Base-by-base conservation (phyloP, 1,140 invertebrate species). In the Eupeodes corollae region DNA sequence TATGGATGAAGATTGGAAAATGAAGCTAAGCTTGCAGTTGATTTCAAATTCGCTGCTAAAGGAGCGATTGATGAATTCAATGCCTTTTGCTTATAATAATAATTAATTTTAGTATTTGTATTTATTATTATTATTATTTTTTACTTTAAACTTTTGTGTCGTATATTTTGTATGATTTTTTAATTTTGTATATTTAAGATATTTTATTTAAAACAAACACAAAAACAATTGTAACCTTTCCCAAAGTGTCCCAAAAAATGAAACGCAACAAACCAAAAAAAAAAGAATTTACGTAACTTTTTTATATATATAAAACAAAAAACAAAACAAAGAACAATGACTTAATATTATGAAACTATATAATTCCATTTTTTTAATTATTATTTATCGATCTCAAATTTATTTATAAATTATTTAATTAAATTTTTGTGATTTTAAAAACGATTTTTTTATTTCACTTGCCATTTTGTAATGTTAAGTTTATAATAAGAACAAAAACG, bases 31-130 rank as follows among this genome's bases (percentile, higher is more conserved):
- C 44, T 57, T 67, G 47, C 63, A 66, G 51, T 56, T 67, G 35
- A 67, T 67, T 47, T 67, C 63, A 42, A 67, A 67, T 58, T 67
- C 63, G 37, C 56, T 67, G 55, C 58, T 67, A 52, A 67, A 67
- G 56, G 63, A 67, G 52, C 61, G 63, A 21, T 45, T 67, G 42
- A 60, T 67, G 56, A 67, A 67, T 50, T 59, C 63, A 6, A 67
- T 67, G 55, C 63, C 63, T 55, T 67, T 64, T 58, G 58, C 63
- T 40, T 67, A 67, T 42, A 65, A 66, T 52, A 67, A 67, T 41
- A 66, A 67, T 45, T 15, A 26, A 30, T n/a, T 41, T 21, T 18
- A 41, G 13, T 21, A 12, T 35, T 35, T 35, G n/a, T 35, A 35
- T 26, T 26, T 26, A 5, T 26, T 26, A 35, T 35, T 35, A 6